Evolutionary conservation across 2,888 invertebrate genomes (phyloP).

Genomic region (Gymnosoma rotundatum): DNA sequence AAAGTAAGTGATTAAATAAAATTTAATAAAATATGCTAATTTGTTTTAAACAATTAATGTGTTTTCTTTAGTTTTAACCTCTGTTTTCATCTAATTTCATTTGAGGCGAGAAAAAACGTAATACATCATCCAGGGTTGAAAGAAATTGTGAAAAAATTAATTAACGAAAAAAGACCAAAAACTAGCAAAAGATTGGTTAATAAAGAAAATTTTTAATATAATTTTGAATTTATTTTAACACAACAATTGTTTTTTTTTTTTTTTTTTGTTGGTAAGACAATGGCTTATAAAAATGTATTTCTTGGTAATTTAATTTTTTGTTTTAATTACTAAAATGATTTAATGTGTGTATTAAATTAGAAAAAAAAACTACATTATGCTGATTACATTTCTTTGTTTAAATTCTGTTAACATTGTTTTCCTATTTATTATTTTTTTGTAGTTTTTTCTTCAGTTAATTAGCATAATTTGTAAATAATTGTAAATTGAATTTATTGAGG

Average conservation of each 20-base stretch:
- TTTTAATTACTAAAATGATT: slow-evolving; percentile 73
- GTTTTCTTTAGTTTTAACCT: slow-evolving; percentile 8
- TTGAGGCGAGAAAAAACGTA: slow-evolving; percentile 75
- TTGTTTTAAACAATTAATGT: slow-evolving; percentile 73
- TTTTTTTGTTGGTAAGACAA: slow-evolving; percentile 71
- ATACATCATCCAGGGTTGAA: slow-evolving; percentile 77
- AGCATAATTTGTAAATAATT: slow-evolving; percentile 76
- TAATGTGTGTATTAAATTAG: slow-evolving; percentile 73
- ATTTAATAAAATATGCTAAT: slow-evolving; percentile 81
- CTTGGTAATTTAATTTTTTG: slow-evolving; percentile 44
- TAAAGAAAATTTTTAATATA: slow-evolving; percentile 35
- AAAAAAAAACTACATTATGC: slow-evolving; percentile 71
- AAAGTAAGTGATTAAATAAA: slow-evolving; percentile 75
- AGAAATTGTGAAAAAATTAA: slow-evolving; percentile 73
- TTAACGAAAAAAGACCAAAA: slow-evolving; percentile 70
- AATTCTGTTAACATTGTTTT: slow-evolving; percentile 36
- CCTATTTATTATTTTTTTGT: slow-evolving; percentile 43
- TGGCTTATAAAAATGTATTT: slow-evolving; percentile 72
- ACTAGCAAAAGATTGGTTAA: background rate
- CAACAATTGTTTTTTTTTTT: slow-evolving; percentile 59
- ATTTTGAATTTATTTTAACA: slow-evolving; percentile 1
- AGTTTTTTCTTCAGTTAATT: slow-evolving; percentile 68
- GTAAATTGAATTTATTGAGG: slow-evolving; percentile 69
- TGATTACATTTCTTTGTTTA: slow-evolving; percentile 35
- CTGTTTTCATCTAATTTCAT: slow-evolving; percentile 17